Percentiles rank a stretch among this genome's conserved stretches.
Evolutionary conservation across 2,113 vertebrate species (phyloP).

Genomic region (Vulpes vulpes): DNA sequence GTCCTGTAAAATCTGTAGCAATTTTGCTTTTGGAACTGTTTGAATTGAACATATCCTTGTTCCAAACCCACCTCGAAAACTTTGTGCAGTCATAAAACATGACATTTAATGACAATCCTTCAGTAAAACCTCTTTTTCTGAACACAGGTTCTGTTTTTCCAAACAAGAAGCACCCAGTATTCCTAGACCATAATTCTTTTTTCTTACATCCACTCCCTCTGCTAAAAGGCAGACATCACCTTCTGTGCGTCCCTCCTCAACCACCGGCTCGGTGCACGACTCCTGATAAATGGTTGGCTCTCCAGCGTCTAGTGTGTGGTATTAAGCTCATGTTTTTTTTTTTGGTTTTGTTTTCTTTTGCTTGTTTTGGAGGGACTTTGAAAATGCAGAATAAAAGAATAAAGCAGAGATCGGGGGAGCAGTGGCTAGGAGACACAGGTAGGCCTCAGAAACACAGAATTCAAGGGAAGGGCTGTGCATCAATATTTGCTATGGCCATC

Average conservation of each 20-base stretch:
- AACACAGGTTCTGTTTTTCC: background rate
- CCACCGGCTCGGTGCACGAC: rapidly evolving
- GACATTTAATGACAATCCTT: background rate
- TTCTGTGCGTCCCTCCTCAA: background rate
- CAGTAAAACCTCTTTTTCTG: background rate
- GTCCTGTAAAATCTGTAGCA: rapidly evolving
- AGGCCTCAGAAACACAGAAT: background rate
- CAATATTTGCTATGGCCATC: rapidly evolving
- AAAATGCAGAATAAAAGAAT: background rate
- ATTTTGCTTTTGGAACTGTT: background rate
- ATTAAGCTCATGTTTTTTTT: background rate
- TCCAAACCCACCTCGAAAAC: background rate
- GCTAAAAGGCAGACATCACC: rapidly evolving
- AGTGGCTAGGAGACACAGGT: background rate
- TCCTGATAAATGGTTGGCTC: background rate
- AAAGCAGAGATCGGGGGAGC: background rate
- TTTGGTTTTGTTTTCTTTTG: too few relatives aligned
- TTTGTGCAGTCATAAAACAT: background rate
- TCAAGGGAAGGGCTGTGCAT: rapidly evolving
- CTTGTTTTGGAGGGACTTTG: background rate
- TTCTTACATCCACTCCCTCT: background rate
- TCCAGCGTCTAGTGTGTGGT: too few relatives aligned
- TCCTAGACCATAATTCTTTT: background rate
- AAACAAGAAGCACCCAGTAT: background rate
- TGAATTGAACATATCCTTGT: background rate